Evolutionary conservation across 2,888 invertebrate species (phyloP).

Genomic region (Leptinotarsa peninsularis): DNA sequence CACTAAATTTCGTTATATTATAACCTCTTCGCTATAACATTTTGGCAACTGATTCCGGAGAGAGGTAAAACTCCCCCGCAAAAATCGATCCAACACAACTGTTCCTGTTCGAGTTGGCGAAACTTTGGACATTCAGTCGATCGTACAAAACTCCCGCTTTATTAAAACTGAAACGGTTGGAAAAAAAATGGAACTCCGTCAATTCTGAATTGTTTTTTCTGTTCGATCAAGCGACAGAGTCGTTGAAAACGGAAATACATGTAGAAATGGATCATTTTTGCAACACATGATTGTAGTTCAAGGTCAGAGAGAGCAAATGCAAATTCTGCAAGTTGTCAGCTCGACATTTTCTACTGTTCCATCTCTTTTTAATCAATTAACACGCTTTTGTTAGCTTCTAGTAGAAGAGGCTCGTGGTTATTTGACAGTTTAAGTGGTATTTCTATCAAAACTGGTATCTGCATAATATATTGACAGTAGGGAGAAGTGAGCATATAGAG

Average conservation of each 20-base stretch:
- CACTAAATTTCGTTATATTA: not conserved
- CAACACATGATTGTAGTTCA: not conserved
- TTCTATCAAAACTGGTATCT: too few relatives aligned
- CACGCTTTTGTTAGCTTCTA: too few relatives aligned
- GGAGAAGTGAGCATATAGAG: too few relatives aligned
- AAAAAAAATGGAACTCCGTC: not conserved
- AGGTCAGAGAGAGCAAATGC: too few relatives aligned
- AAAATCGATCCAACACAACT: not conserved
- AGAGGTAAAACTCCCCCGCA: not conserved
- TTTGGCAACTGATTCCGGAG: not conserved
- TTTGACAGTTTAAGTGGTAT: too few relatives aligned
- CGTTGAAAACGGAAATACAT: not conserved
- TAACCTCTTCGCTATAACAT: not conserved
- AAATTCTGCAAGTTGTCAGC: too few relatives aligned
- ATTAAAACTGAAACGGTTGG: not conserved
- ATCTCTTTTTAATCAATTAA: too few relatives aligned
- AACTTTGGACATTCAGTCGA: slow-evolving; percentile 4
- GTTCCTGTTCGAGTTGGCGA: not conserved
- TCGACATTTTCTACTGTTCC: too few relatives aligned
- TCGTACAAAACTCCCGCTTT: slow-evolving; percentile 2
- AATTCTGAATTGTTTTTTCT: not conserved
- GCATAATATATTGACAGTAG: too few relatives aligned
- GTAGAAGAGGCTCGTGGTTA: too few relatives aligned
- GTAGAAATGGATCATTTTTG: not conserved
- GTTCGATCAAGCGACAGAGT: not conserved